A percentile compares a stretch with the other conserved stretches of the same genome.
Conservation (phyloP, 2,888 invertebrate species). For the Atethmia centrago region DNA sequence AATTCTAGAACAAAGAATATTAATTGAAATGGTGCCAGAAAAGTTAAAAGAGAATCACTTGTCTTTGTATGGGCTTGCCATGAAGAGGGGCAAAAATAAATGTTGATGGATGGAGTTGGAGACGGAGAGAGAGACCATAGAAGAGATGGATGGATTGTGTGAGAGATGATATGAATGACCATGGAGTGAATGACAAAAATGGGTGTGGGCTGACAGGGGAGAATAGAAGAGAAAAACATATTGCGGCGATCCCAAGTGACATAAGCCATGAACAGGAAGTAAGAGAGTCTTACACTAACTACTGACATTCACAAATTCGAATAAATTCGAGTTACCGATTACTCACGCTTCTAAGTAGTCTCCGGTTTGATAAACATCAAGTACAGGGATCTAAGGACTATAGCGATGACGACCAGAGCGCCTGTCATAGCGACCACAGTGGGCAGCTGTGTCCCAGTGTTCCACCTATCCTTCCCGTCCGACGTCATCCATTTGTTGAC, state of each 20-base stretch:
- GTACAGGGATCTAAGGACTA: conserved; percentile 74
- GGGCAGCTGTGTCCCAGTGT: conserved; percentile 32
- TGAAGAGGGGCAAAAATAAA: not conserved
- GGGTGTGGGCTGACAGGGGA: too few relatives aligned
- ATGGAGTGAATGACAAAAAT: not conserved
- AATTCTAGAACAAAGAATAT: conserved; percentile 41
- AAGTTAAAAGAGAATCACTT: not conserved
- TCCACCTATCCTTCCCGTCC: conserved; percentile 6
- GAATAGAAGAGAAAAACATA: not conserved
- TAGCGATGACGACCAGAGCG: conserved; percentile 67
- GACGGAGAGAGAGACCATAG: not conserved
- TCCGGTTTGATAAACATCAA: conserved; percentile 73
- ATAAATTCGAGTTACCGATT: conserved; percentile 6
- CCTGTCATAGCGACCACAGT: conserved; percentile 70
- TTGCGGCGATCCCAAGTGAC: not conserved
- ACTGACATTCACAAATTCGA: not conserved
- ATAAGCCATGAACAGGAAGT: not conserved
- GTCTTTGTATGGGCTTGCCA: not conserved
- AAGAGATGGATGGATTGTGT: not conserved
- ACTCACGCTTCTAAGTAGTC: not conserved
- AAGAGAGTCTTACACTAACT: not conserved
- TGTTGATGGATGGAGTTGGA: too few relatives aligned
- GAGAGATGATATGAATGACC: not conserved
- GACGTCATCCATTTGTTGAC: conserved; percentile 17
- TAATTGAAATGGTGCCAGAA: not conserved